Conservation (phyloP, 2,797 vertebrate species). For the Phoeniculus purpureus region DNA sequence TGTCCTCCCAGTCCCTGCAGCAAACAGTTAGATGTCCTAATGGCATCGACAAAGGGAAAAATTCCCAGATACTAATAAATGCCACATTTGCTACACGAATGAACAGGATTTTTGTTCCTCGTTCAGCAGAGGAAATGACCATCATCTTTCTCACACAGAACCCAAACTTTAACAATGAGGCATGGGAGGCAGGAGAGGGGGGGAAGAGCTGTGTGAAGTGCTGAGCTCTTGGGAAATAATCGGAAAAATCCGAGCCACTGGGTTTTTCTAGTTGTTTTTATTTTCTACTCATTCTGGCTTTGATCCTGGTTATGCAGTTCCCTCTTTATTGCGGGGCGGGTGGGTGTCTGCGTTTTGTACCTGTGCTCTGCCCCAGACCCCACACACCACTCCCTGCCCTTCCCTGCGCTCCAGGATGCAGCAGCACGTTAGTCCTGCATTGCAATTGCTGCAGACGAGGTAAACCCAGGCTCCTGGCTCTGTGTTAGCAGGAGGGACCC, state of each 20-base stretch:
- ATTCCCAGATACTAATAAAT: background rate
- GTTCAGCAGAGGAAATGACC: background rate
- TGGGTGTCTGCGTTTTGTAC: conserved; percentile 34
- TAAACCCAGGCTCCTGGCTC: background rate
- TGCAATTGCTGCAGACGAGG: background rate
- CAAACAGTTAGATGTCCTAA: background rate
- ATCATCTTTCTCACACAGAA: background rate
- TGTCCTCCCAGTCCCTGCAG: accelerated
- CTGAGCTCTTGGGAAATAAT: conserved; percentile 23
- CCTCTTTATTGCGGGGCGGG: conserved; percentile 57
- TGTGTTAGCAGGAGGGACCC: background rate
- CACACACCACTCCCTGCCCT: background rate
- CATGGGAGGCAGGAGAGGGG: no score
- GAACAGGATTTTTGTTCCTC: background rate
- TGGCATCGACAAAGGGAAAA: background rate
- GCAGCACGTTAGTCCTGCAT: accelerated
- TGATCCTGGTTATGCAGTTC: conserved; percentile 48
- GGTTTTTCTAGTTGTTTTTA: background rate
- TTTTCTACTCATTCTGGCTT: conserved; percentile 56
- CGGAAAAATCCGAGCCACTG: conserved; percentile 40
- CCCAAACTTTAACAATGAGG: background rate
- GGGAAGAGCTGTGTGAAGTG: background rate
- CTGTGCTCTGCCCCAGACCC: background rate
- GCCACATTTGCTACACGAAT: background rate
- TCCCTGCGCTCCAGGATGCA: background rate